Conservation (phyloP, 2,113 vertebrate species). For the Marmota monax region DNA sequence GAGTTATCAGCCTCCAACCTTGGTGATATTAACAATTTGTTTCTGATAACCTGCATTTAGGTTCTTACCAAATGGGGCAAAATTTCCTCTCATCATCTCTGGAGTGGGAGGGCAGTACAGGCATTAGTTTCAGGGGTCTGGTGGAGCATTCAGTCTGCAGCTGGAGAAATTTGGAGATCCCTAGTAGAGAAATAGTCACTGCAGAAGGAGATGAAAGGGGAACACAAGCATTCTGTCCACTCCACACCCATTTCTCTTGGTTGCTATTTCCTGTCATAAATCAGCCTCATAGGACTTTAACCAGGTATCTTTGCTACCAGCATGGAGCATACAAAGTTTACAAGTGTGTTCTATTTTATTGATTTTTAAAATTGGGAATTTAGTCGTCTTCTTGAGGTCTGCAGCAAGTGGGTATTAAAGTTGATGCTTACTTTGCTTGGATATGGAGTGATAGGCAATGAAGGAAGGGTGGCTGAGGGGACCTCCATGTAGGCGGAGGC, state of each 20-base stretch:
- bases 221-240: neutral
- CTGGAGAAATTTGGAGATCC: neutral
- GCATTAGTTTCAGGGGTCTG: neutral
- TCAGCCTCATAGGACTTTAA: neutral
- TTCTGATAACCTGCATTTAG: neutral
- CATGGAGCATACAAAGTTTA: neutral
- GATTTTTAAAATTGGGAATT: neutral
- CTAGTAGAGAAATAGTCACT: neutral
- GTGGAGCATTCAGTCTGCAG: neutral
- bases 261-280: conserved; percentile 26
- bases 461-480: neutral
- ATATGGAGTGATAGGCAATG: neutral
- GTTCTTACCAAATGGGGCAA: neutral
- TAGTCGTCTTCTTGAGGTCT: neutral
- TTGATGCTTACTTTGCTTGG: neutral
- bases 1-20: neutral
- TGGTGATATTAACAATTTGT: neutral
- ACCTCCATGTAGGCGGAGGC: neutral
- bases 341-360: conserved; percentile 17
- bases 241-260: neutral
- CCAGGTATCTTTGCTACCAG: neutral
- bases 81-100: neutral
- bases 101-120: neutral
- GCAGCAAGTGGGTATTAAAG: neutral
- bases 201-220: neutral